Conservation (phyloP, 2,797 vertebrate species). For the Molossus alvarezi region DNA sequence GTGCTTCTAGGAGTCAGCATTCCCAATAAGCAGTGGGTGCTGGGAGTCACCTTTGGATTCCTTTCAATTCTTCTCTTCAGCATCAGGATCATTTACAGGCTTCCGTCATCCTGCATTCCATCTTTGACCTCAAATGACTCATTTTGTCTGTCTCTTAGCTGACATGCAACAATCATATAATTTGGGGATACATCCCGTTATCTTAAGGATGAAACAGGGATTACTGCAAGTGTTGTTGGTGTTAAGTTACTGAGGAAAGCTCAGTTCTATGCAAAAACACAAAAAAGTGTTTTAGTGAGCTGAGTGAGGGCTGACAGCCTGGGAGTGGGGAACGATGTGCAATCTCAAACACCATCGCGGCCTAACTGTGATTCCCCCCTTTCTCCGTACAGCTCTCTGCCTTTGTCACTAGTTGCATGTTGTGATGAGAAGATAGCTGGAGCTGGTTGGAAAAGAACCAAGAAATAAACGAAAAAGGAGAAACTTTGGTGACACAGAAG, state of each 20-base stretch:
- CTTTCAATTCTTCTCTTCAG: background rate
- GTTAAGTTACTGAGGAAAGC: slow-evolving; percentile 3
- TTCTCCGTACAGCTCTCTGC: background rate
- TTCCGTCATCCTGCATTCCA: background rate
- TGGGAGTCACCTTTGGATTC: background rate
- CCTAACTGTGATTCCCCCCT: background rate
- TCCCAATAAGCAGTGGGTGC: background rate
- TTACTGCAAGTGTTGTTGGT: background rate
- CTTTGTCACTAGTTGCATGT: background rate
- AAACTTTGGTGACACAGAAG: background rate
- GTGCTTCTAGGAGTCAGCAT: background rate
- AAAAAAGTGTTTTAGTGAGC: background rate
- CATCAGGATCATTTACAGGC: background rate
- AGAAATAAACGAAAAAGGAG: background rate
- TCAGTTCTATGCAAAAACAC: background rate
- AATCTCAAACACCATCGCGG: background rate
- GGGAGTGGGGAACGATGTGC: background rate
- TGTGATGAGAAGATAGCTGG: background rate
- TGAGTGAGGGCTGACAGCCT: background rate
- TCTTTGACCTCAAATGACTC: background rate
- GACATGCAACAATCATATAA: background rate
- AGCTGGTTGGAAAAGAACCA: background rate
- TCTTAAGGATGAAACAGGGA: background rate
- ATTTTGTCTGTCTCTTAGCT: background rate
- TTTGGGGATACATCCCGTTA: background rate